A percentile compares a stretch with the other conserved stretches of the same genome.
Evolutionary conservation across 2,113 vertebrate genomes (phyloP).

Genomic region (Poeciliopsis turrubarensis): DNA sequence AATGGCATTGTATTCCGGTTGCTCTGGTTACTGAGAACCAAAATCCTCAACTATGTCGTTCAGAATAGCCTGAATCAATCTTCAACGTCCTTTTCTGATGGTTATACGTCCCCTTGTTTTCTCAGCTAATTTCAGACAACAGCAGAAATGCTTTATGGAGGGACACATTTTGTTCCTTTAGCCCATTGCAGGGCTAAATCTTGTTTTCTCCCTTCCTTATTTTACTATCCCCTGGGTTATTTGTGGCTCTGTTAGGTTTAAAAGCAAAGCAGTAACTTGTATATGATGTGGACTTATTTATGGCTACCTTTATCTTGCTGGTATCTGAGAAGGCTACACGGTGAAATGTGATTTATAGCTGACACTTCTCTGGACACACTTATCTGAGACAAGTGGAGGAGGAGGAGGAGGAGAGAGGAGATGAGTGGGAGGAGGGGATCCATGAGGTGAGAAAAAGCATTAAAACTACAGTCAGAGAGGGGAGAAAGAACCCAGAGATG

Average conservation of each 20-base stretch:
- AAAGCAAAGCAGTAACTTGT: constrained; percentile 65
- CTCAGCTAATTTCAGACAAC: constrained; percentile 48
- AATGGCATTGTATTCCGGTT: constrained; percentile 75
- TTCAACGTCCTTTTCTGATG: constrained; percentile 42
- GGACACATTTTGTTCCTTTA: constrained; percentile 32
- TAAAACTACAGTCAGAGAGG: constrained; percentile 55
- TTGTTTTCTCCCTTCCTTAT: constrained; percentile 12
- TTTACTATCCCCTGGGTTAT: constrained; percentile 52
- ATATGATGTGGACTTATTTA: constrained; percentile 65
- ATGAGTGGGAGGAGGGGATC: constrained; percentile 57
- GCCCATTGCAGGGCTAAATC: not conserved
- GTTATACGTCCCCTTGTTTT: constrained; percentile 54
- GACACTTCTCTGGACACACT: constrained; percentile 76
- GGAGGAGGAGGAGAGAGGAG: constrained; percentile 31
- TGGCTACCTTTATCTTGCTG: constrained; percentile 73
- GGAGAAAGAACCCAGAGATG: not conserved
- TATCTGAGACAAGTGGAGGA: constrained; percentile 71
- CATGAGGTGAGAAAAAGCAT: constrained; percentile 70
- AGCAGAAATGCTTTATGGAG: constrained; percentile 58
- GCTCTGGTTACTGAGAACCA: constrained; percentile 76
- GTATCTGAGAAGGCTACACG: constrained; percentile 82
- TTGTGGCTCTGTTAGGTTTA: constrained; percentile 66
- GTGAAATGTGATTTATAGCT: constrained; percentile 76
- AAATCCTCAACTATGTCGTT: constrained; percentile 72
- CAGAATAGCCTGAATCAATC: constrained; percentile 62